phyloP scores from a whole-genome alignment of 2,113 vertebrate genomes.

The Odontesthes bonariensis region DNA sequence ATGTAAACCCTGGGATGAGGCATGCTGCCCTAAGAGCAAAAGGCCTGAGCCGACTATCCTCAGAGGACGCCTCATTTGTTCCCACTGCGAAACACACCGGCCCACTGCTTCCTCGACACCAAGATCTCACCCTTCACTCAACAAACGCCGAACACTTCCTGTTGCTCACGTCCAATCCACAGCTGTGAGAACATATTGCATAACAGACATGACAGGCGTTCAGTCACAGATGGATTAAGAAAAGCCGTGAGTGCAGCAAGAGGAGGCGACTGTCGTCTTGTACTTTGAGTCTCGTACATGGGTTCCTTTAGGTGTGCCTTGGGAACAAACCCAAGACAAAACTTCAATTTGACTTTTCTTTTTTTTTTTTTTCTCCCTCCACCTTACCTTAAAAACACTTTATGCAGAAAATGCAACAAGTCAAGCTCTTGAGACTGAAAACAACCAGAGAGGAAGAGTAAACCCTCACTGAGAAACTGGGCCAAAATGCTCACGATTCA shows the following conservation, averaged over 20 bases:
- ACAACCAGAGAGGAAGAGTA: background rate
- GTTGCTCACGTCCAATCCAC: slow-evolving; percentile 8
- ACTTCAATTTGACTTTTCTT: background rate
- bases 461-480: background rate
- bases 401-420: background rate
- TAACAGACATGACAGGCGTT: slow-evolving; percentile 36
- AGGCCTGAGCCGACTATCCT: background rate
- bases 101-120: background rate
- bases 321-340: background rate
- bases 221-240: slow-evolving; percentile 72
- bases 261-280: slow-evolving; percentile 5
- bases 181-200: slow-evolving; percentile 49
- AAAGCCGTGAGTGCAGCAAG: slow-evolving; percentile 26
- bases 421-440: background rate
- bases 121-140: background rate
- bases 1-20: background rate
- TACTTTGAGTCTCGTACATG: background rate
- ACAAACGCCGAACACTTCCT: background rate
- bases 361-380: no score
- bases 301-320: no score
- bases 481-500: background rate
- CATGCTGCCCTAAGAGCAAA: background rate
- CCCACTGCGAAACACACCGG: background rate
- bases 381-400: background rate
- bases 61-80: background rate